phyloP scores from a whole-genome alignment of 2,797 vertebrate genomes.

The Delichon dasypus region DNA sequence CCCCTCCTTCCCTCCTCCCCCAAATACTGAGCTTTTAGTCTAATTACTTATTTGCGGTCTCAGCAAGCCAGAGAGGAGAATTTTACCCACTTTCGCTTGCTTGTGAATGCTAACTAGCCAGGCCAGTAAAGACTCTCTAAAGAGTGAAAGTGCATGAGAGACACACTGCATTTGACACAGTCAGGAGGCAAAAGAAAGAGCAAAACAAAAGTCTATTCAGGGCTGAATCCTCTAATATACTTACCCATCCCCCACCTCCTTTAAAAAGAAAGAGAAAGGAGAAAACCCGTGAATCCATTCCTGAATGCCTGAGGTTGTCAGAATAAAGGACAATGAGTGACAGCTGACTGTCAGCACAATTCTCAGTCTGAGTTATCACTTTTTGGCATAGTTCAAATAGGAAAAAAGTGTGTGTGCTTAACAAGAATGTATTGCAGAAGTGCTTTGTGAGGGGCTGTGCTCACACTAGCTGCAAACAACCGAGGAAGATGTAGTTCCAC shows the following conservation, averaged over 20 bases:
- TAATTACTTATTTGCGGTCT: conserved; percentile 81
- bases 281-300: conserved; percentile 76
- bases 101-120: conserved; percentile 92
- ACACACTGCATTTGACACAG: conserved; percentile 89
- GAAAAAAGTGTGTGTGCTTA: conserved; percentile 24
- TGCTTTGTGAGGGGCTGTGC: conserved; percentile 1
- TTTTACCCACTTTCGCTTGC: conserved; percentile 80
- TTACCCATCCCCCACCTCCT: conserved; percentile 80
- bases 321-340: conserved; percentile 84
- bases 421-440: conserved; percentile 46
- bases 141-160: conserved; percentile 82
- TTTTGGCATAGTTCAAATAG: conserved; percentile 71
- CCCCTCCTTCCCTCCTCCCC: not conserved
- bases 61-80: conserved; percentile 76
- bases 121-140: conserved; percentile 78
- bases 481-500: not conserved
- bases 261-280: conserved; percentile 80
- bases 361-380: conserved; percentile 74
- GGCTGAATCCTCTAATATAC: conserved; percentile 81
- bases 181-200: conserved; percentile 89
- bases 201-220: conserved; percentile 96
- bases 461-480: not conserved
- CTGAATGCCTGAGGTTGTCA: conserved; percentile 80
- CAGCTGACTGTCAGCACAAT: conserved; percentile 84
- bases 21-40: conserved; percentile 69